Conservation (phyloP, 2,888 invertebrate species). For the Caradrina clavipalpis region DNA sequence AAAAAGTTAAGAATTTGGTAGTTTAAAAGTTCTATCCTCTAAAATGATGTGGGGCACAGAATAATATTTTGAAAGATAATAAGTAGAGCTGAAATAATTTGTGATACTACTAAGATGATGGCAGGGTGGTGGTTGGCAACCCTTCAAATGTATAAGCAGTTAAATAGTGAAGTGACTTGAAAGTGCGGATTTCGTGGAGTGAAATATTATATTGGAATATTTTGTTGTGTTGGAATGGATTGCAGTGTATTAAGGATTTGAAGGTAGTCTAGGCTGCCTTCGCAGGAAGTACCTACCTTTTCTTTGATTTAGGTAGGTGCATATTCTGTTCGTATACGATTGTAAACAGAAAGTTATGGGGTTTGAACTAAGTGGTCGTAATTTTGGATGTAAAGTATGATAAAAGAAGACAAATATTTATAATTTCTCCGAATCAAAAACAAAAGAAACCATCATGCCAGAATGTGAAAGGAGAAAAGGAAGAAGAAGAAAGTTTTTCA, state of each 20-base stretch:
- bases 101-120: neutral
- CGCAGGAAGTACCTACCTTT: neutral
- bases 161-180: constrained; percentile 10
- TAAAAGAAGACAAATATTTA: too few species aligned
- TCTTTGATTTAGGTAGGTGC: too few species aligned
- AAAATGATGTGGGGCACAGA: neutral
- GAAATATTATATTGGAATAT: neutral
- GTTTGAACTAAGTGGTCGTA: too few species aligned
- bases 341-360: too few species aligned
- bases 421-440: too few species aligned
- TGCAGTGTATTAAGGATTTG: constrained; percentile 33
- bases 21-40: neutral
- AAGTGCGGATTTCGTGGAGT: constrained; percentile 2
- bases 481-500: too few species aligned
- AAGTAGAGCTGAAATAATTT: too few species aligned
- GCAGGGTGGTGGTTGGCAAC: neutral
- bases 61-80: neutral
- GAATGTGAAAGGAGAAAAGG: too few species aligned
- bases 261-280: neutral
- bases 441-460: too few species aligned
- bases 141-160: neutral
- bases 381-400: too few species aligned
- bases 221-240: constrained; percentile 13
- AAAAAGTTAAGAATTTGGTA: neutral
- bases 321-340: too few species aligned